Conservation (phyloP, 92 coral and sea anemone genomes). For the Epizoanthus fatuus region DNA sequence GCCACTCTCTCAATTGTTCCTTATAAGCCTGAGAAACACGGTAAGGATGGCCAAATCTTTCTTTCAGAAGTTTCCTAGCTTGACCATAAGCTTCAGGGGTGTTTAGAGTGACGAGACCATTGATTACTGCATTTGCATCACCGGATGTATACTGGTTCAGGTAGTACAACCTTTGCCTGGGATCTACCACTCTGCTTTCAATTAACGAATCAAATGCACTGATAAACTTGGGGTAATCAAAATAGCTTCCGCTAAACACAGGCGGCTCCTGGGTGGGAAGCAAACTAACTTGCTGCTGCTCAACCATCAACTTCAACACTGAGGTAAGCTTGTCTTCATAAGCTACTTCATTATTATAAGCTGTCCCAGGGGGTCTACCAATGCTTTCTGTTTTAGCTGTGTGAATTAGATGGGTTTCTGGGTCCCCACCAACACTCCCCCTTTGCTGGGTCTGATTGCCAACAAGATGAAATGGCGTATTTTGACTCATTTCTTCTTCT, state of each 20-base stretch:
- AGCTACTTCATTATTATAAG: too few relatives aligned
- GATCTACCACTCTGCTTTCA: slow-evolving; percentile 47
- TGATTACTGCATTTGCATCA: slow-evolving; percentile 54
- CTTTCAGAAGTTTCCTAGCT: slow-evolving; percentile 50
- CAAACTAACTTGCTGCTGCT: too few relatives aligned
- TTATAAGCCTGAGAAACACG: slow-evolving; percentile 61
- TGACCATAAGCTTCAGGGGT: slow-evolving; percentile 57
- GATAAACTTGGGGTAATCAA: slow-evolving; percentile 46
- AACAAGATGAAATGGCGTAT: slow-evolving; percentile 1
- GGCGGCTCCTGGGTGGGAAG: slow-evolving; percentile 54
- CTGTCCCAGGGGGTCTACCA: too few relatives aligned
- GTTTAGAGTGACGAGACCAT: slow-evolving; percentile 57
- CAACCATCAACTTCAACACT: slow-evolving; percentile 30
- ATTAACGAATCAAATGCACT: slow-evolving; percentile 56
- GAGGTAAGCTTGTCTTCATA: slow-evolving; percentile 27
- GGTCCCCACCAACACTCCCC: too few relatives aligned
- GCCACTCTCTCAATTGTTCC: slow-evolving; percentile 42
- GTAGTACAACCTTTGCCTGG: slow-evolving; percentile 46
- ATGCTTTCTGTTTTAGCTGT: background rate
- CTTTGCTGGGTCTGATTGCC: too few relatives aligned
- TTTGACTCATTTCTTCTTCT: slow-evolving; percentile 54
- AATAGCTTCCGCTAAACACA: slow-evolving; percentile 55
- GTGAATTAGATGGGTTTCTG: background rate
- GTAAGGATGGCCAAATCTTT: slow-evolving; percentile 65
- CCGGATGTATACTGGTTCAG: slow-evolving; percentile 62